These are phyloP conservation scores for Lontra canadensis DNA, from an alignment of 2,113 vertebrate species.

Conservation along the genomic window DNA sequence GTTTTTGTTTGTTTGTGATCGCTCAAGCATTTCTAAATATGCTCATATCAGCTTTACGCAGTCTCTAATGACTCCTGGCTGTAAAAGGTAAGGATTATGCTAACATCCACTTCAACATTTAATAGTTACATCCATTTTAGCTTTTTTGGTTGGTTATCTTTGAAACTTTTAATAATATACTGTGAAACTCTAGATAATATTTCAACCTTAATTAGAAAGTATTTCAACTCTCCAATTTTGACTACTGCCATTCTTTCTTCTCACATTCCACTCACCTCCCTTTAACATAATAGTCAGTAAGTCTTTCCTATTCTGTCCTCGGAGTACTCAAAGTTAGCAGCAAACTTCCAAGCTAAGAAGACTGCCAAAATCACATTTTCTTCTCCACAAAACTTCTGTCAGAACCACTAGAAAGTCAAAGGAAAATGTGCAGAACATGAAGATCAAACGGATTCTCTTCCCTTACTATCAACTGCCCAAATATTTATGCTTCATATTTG, in stretches of 20 bases:
- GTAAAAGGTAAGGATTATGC: slow-evolving; percentile 5
- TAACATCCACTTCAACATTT: neutral
- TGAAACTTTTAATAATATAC: slow-evolving; percentile 26
- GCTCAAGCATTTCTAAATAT: slow-evolving; percentile 9
- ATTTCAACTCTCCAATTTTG: neutral
- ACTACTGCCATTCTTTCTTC: neutral
- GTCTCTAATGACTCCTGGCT: neutral
- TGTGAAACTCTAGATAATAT: neutral
- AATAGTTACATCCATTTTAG: slow-evolving; percentile 3
- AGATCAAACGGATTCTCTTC: neutral
- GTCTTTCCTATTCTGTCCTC: neutral
- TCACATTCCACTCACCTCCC: neutral
- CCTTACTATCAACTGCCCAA: neutral
- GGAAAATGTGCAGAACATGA: neutral
- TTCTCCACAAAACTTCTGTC: neutral
- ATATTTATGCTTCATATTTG: neutral
- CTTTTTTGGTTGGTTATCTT: slow-evolving; percentile 31
- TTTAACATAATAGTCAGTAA: neutral
- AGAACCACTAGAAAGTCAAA: neutral
- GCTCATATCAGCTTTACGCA: neutral
- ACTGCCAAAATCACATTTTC: neutral
- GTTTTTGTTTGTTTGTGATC: slow-evolving; percentile 37
- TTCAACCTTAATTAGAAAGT: neutral
- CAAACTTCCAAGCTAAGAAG: neutral
- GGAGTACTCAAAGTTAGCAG: neutral